phyloP scores from a whole-genome alignment of 2,113 vertebrate species.

The Acrocephalus arundinaceus region DNA sequence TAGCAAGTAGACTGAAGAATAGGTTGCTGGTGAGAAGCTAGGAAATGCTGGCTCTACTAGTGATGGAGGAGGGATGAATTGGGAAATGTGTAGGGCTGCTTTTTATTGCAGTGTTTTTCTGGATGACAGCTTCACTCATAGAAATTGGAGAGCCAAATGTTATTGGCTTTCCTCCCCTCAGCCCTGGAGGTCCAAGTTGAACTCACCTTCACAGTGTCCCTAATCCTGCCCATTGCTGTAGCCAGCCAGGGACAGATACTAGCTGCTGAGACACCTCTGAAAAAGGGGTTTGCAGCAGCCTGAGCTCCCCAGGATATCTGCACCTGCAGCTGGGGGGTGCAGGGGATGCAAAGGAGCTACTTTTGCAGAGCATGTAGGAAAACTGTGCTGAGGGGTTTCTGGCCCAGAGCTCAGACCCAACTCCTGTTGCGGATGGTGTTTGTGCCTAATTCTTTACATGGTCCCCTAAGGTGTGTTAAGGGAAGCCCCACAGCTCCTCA shows the following conservation, averaged over 20 bases:
- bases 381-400: neutral
- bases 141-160: neutral
- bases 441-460: accelerated
- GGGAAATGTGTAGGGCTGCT: neutral
- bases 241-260: neutral
- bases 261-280: neutral
- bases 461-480: neutral
- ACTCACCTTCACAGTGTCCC: neutral
- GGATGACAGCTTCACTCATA: neutral
- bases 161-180: neutral
- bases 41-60: neutral
- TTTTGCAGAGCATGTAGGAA: neutral
- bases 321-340: neutral
- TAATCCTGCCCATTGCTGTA: neutral
- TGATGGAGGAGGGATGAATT: neutral
- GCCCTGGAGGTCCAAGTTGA: accelerated
- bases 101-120: neutral
- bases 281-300: neutral
- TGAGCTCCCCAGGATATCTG: neutral
- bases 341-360: neutral
- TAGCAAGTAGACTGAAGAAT: neutral
- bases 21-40: neutral
- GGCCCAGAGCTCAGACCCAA: neutral
- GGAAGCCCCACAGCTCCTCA: neutral
- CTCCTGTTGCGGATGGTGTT: accelerated